Conservation (phyloP, 2,113 vertebrate species). For the Mesembrinibis cayennensis region DNA sequence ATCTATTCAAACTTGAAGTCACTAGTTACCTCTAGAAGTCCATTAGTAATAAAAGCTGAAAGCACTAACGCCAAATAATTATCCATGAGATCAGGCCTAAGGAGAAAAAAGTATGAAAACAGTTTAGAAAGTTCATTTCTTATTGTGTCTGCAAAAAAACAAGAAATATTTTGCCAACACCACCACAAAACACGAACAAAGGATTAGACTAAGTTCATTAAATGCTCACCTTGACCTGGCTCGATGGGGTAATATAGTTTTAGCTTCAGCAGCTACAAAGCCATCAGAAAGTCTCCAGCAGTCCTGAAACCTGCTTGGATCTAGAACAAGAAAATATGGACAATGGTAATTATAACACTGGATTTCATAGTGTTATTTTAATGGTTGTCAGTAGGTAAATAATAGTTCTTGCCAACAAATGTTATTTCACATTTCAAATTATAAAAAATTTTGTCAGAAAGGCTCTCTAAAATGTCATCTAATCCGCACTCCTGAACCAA, state of each 20-base stretch:
- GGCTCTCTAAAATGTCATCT: neutral
- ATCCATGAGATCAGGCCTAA: conserved; percentile 96
- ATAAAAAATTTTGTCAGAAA: neutral
- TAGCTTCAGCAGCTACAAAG: conserved; percentile 96
- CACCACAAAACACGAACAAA: neutral
- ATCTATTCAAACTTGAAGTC: neutral
- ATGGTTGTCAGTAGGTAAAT: neutral
- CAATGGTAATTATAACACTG: neutral
- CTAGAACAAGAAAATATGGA: conserved; percentile 65
- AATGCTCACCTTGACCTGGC: conserved; percentile 88
- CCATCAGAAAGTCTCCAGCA: conserved; percentile 96
- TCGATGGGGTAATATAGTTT: conserved; percentile 93
- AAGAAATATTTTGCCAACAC: neutral
- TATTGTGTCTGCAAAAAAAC: neutral
- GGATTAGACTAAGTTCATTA: neutral
- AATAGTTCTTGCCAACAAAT: neutral
- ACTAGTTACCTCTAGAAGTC: conserved; percentile 88
- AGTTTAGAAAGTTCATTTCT: neutral
- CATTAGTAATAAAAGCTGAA: conserved; percentile 93
- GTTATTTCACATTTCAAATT: neutral
- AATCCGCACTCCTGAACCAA: neutral
- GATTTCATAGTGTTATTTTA: neutral
- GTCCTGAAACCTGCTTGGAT: conserved; percentile 94
- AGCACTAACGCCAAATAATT: conserved; percentile 96
- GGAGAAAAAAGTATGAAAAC: neutral